Conservation (phyloP, 2,797 vertebrate species). For the Nyctalus aviator region DNA sequence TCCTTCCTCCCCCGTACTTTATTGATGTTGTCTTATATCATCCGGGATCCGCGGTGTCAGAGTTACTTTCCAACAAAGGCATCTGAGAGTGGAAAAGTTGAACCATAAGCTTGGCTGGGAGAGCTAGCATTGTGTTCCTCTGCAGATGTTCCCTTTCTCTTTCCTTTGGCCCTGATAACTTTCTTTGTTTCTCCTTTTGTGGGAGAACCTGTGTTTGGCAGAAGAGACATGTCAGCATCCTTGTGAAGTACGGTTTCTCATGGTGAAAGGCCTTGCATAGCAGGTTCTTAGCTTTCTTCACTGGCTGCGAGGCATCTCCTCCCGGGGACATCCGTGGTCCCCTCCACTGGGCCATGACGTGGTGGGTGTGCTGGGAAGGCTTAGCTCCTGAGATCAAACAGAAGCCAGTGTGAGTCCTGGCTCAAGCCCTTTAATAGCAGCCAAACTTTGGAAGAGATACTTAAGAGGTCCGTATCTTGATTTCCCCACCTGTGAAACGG, state of each 20-base stretch:
- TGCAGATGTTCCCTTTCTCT: conserved; percentile 9
- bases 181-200: not conserved
- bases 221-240: not conserved
- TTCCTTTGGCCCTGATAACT: not conserved
- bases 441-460: not conserved
- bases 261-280: not conserved
- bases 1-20: not conserved
- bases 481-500: not conserved
- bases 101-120: not conserved
- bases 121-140: not conserved
- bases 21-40: not conserved
- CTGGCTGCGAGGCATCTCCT: not conserved
- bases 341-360: fast-evolving
- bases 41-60: not conserved
- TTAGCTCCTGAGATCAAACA: not conserved
- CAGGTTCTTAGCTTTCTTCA: not conserved
- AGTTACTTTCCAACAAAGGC: conserved; percentile 22
- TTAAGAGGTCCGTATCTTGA: not conserved
- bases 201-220: conserved; percentile 54
- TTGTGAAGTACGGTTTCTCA: conserved; percentile 28
- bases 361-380: not conserved
- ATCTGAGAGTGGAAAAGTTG: conserved; percentile 32
- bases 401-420: not conserved
- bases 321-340: not conserved
- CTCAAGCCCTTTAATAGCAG: not conserved